phyloP scores from a whole-genome alignment of 2,797 vertebrate species.

The Diglossa cyanea region DNA sequence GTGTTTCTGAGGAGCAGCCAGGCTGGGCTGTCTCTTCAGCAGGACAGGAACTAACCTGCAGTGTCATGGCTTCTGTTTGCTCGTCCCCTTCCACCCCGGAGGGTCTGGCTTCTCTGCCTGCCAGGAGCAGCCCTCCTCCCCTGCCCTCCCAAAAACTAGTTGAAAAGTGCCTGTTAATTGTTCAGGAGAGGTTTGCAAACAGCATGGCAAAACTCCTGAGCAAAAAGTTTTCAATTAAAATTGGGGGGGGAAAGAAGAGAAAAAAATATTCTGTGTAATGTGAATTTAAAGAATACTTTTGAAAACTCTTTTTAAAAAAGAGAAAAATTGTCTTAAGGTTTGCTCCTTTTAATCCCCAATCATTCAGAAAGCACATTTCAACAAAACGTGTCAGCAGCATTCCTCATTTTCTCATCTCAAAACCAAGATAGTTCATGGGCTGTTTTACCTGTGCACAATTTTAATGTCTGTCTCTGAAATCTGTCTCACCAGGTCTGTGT shows the following conservation, averaged over 20 bases:
- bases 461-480: conserved; percentile 47
- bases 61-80: background rate
- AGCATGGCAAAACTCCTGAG: background rate
- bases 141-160: background rate
- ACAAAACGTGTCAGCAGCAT: background rate
- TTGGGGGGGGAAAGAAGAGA: accelerated
- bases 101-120: background rate
- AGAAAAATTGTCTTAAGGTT: background rate
- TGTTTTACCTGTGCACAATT: conserved; percentile 25
- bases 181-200: background rate
- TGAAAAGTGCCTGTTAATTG: background rate
- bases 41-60: background rate
- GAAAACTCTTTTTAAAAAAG: background rate
- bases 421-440: background rate
- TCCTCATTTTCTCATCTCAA: conserved; percentile 14
- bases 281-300: background rate
- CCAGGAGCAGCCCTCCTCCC: background rate
- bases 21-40: background rate
- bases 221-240: background rate
- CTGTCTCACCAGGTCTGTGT: conserved; percentile 34
- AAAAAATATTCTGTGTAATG: background rate
- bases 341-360: background rate
- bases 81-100: accelerated
- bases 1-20: background rate
- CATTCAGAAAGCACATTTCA: conserved; percentile 43